Conservation (phyloP, 1,140 invertebrate species). For the Tribolium madens region DNA sequence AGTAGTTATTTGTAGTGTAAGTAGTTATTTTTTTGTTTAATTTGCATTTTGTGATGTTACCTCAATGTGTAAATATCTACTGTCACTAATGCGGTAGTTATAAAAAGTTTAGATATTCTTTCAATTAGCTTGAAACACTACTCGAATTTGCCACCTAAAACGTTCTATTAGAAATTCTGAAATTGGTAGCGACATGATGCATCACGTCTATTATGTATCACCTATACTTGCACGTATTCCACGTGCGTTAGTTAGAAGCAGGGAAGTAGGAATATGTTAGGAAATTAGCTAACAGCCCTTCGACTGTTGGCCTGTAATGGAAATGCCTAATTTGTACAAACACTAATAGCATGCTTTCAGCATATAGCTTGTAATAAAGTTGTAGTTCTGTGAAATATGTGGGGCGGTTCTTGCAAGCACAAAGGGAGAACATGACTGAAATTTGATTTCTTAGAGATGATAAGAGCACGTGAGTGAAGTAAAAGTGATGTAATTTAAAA, state of each 20-base stretch:
- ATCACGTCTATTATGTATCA: not conserved
- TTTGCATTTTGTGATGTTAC: no score
- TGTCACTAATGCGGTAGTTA: no score
- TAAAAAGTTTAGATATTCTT: no score
- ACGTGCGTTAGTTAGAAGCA: not conserved
- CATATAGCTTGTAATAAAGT: slow-evolving; percentile 16
- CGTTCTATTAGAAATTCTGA: not conserved
- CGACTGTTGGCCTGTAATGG: slow-evolving; percentile 13
- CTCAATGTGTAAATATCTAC: no score
- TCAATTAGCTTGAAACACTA: no score
- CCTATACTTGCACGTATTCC: not conserved
- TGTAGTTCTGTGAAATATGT: slow-evolving; percentile 23
- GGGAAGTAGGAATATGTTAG: not conserved
- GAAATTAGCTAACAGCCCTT: slow-evolving; percentile 14
- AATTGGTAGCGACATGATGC: not conserved
- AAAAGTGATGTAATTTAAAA: not conserved
- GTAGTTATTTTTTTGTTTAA: no score
- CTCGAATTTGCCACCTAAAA: no score
- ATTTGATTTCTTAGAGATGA: slow-evolving; percentile 4
- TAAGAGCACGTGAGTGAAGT: not conserved
- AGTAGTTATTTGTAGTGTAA: no score
- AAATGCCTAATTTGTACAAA: slow-evolving; percentile 28
- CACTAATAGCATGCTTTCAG: slow-evolving; percentile 23
- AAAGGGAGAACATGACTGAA: not conserved
- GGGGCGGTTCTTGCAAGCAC: slow-evolving; percentile 6